These are phyloP conservation scores for Uloborus plumipes DNA, from an alignment of 2,888 invertebrate species.

Conservation along the genomic window DNA sequence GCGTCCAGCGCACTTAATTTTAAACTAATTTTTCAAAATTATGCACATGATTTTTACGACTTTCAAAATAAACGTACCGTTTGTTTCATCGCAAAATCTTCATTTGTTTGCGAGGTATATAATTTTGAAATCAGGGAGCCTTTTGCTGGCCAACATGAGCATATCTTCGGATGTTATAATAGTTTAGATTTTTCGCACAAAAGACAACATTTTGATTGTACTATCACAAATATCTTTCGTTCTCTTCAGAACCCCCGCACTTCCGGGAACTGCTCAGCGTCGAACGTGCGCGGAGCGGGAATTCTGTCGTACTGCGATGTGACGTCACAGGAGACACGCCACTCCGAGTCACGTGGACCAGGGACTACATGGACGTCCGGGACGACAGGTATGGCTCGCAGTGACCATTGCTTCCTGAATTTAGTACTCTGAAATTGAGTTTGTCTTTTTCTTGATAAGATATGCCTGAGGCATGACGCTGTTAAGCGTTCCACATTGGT, in stretches of 20 bases:
- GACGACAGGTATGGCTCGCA: constrained; percentile 28
- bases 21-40: no score
- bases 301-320: constrained; percentile 43
- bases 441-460: background rate
- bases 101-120: no score
- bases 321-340: constrained; percentile 48
- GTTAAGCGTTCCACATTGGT: no score
- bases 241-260: constrained; percentile 39
- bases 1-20: no score
- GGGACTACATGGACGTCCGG: constrained; percentile 50
- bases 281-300: constrained; percentile 36
- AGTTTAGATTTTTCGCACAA: background rate
- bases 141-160: no score
- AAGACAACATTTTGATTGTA: background rate
- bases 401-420: no score
- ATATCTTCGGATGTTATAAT: no score
- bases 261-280: constrained; percentile 34
- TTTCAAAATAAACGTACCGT: no score
- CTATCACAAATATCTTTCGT: background rate
- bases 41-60: no score
- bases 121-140: no score
- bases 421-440: no score
- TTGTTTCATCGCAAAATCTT: no score
- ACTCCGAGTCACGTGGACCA: constrained; percentile 46
- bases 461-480: background rate